Evolutionary conservation across 2,888 invertebrate genomes (phyloP).

Genomic region (Cacoxenus indagator): DNA sequence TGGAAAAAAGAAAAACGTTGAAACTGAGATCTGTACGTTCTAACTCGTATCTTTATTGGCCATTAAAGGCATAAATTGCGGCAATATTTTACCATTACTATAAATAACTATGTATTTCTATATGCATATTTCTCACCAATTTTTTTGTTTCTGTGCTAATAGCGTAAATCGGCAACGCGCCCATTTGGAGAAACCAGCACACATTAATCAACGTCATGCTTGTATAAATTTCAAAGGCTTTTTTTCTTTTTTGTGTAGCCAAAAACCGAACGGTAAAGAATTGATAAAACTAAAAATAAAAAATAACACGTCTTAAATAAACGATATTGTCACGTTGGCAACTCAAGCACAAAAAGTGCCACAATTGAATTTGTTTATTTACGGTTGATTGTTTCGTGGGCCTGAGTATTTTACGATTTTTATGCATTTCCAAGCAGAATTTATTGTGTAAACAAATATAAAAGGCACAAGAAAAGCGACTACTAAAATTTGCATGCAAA

Average conservation of each 20-base stretch:
- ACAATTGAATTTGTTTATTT: slow-evolving; percentile 65
- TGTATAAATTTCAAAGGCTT: background rate
- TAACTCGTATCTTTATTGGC: background rate
- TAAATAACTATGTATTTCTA: slow-evolving; percentile 6
- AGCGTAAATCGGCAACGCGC: slow-evolving; percentile 1
- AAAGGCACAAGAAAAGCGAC: slow-evolving; percentile 27
- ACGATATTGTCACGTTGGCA: slow-evolving; percentile 3
- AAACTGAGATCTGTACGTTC: too few species aligned
- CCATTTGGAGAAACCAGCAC: background rate
- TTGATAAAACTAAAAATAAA: background rate
- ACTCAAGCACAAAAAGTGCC: slow-evolving; percentile 30
- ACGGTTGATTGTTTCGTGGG: slow-evolving; percentile 33
- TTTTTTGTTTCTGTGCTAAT: background rate
- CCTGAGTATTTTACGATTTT: slow-evolving; percentile 31
- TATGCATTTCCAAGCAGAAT: slow-evolving; percentile 42
- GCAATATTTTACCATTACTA: slow-evolving; percentile 28
- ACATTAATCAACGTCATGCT: slow-evolving; percentile 44
- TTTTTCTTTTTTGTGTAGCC: background rate
- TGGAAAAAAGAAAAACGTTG: too few species aligned
- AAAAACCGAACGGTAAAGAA: background rate
- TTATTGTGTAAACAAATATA: slow-evolving; percentile 61
- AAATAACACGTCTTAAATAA: background rate
- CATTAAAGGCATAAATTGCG: slow-evolving; percentile 29
- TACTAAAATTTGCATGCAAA: slow-evolving; percentile 55
- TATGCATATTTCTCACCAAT: background rate